Base-by-base conservation (phyloP, 2,888 invertebrate genomes). In the Leptarthrus brevirostris region DNA sequence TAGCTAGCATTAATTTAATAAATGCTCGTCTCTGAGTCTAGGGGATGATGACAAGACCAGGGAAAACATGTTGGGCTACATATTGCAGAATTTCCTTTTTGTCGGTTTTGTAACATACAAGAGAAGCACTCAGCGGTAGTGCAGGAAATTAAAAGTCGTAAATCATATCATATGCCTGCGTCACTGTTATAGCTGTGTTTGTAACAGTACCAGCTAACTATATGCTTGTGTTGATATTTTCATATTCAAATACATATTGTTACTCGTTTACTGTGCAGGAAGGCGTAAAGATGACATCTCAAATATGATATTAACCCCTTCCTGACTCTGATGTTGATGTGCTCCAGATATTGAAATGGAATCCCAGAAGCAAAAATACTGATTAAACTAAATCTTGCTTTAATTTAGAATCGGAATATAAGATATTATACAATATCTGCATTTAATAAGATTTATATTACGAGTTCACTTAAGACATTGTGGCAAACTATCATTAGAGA, bases 71-170 rank as follows among this genome's bases (percentile, higher is more conserved):
- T 80, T 78, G 78, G 77, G 78, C 78, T 80, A 78, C 80, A 80
- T 81, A 79, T 79, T 79, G 78, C 78, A 78, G 75, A 75, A 78
- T 80, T 80, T 81, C 81, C 79, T 80, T 81, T 79, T 77, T 71
- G 77, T 74, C 75, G 77, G 74, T 77, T 77, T 78, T 78, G 74
- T 77, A 74, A 76, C 56, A 72, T 72, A 72, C 52, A 71, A 71
- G 71, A 71, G 54, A n/a, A 58, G 75, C 78, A 78, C 79, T 78
- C 79, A 79, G 77, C 77, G 77, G 77, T 78, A 77, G 77, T 79
- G 77, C 81, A 82, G 83, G 83, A 83, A 83, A 83, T 83, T 83
- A 83, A 83, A 83, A 82, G 76, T 78, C 81, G 82, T 83, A 83
- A 83, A 82, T 83, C 83, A 81, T 81, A 71, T 71, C 52, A 54